Percentiles rank a stretch among this genome's conserved stretches.
These are phyloP conservation scores for Astreopora myriophthalma DNA, from an alignment of 64 coral and sea anemone genomes.

Conservation along the genomic window DNA sequence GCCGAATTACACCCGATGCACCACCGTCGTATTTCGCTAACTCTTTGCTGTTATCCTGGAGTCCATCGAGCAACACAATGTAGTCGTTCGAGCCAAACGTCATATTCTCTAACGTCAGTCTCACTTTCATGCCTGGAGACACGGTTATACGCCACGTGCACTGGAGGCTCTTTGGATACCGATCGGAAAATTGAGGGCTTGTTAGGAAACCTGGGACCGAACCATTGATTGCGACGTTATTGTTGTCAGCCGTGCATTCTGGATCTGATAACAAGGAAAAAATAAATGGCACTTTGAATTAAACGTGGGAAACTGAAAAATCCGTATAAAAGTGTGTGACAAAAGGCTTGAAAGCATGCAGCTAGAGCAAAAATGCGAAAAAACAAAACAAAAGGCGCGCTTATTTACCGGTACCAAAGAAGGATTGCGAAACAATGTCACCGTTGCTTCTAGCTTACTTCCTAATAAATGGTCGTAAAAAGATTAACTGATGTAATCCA, in stretches of 20 bases:
- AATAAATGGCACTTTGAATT: background rate
- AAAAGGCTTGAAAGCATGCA: no score
- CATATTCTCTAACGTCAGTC: background rate
- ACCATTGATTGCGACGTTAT: background rate
- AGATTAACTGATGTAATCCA: no score
- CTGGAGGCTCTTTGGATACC: background rate
- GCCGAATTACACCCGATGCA: background rate
- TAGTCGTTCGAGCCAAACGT: conserved; percentile 3
- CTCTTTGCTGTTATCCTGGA: background rate
- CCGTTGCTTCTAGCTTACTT: no score
- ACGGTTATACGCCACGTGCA: conserved; percentile 16
- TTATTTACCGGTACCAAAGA: no score
- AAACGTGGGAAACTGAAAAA: background rate
- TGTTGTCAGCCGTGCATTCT: background rate
- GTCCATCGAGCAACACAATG: background rate
- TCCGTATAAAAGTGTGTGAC: no score
- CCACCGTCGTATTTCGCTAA: background rate
- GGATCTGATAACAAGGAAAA: background rate
- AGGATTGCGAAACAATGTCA: no score
- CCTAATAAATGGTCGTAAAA: no score
- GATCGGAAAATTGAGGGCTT: background rate
- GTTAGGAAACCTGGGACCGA: background rate
- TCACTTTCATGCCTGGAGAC: background rate
- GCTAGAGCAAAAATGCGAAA: no score
- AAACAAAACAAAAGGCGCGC: no score